phyloP scores from a whole-genome alignment of 2,888 invertebrate genomes.

The Malacosoma neustria region DNA sequence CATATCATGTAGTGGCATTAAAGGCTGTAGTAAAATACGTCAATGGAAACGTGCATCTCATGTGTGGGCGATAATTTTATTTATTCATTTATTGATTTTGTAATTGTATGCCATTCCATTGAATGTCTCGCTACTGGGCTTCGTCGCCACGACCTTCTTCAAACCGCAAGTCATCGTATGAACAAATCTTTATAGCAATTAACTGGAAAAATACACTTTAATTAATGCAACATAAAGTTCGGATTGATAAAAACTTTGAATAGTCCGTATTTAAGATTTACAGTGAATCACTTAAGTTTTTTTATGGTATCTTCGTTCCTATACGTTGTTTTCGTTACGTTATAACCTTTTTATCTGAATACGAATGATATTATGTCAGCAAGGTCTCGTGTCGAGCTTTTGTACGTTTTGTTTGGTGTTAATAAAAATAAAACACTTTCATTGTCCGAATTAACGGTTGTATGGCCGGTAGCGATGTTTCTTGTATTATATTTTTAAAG shows the following conservation, averaged over 20 bases:
- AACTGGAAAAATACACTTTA: neutral
- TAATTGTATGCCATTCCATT: conserved; percentile 47
- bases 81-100: conserved; percentile 47
- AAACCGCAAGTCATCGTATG: conserved; percentile 35
- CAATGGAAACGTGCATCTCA: conserved; percentile 24
- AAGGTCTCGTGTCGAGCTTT: conserved; percentile 32
- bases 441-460: conserved; percentile 42
- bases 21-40: conserved; percentile 1
- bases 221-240: neutral
- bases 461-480: conserved; percentile 10
- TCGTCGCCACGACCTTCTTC: conserved; percentile 31
- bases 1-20: conserved; percentile 1
- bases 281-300: conserved; percentile 53
- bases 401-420: conserved; percentile 32
- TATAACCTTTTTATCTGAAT: conserved; percentile 40
- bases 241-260: neutral
- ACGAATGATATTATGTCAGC: conserved; percentile 62
- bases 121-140: conserved; percentile 60
- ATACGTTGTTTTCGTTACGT: conserved; percentile 36
- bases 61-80: conserved; percentile 56
- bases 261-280: conserved; percentile 22
- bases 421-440: conserved; percentile 46
- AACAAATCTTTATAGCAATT: conserved; percentile 11
- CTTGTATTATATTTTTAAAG: conserved; percentile 11
- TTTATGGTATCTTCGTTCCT: conserved; percentile 22